Percentiles rank a stretch among this genome's conserved stretches.
phyloP scores from a whole-genome alignment of 2,113 vertebrate species.

The Arenaria interpres region DNA sequence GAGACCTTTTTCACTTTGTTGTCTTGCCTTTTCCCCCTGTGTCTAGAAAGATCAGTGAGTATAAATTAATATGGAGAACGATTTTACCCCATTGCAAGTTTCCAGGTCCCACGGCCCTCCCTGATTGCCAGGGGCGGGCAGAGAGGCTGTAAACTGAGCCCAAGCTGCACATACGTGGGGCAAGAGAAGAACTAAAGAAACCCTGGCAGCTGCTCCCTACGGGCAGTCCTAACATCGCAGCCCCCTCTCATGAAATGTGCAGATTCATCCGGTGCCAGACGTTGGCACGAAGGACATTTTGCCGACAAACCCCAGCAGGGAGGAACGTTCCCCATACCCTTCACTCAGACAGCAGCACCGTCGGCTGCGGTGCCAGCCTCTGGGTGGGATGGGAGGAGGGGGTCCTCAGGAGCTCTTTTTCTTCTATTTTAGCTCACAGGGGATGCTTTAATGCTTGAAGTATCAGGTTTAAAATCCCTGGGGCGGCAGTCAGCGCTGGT shows the following conservation, averaged over 20 bases:
- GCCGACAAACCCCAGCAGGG: not conserved
- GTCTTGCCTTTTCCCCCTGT: not conserved
- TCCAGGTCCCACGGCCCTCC: not conserved
- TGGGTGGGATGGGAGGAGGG: not conserved
- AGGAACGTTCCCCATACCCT: not conserved
- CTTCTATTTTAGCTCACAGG: not conserved
- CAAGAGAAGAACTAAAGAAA: not conserved
- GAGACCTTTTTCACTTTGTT: not conserved
- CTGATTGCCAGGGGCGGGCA: not conserved
- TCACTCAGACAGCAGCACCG: not conserved
- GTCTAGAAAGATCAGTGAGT: not conserved
- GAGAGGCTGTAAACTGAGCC: not conserved
- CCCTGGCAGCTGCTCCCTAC: not conserved
- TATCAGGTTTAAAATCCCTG: not conserved
- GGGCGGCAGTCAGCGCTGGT: not conserved
- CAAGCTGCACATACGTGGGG: accelerated
- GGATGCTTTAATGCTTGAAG: not conserved
- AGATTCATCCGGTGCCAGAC: conserved; percentile 27
- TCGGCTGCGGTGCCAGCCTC: accelerated
- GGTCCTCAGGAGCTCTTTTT: not conserved
- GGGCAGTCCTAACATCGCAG: not conserved
- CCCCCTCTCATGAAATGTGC: not conserved
- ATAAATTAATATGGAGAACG: not conserved
- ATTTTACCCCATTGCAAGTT: not conserved
- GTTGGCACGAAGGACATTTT: not conserved